A percentile compares a stretch with the other conserved stretches of the same genome.
Conservation (phyloP, 2,888 invertebrate species). For the Drosophila quasianomalipes region DNA sequence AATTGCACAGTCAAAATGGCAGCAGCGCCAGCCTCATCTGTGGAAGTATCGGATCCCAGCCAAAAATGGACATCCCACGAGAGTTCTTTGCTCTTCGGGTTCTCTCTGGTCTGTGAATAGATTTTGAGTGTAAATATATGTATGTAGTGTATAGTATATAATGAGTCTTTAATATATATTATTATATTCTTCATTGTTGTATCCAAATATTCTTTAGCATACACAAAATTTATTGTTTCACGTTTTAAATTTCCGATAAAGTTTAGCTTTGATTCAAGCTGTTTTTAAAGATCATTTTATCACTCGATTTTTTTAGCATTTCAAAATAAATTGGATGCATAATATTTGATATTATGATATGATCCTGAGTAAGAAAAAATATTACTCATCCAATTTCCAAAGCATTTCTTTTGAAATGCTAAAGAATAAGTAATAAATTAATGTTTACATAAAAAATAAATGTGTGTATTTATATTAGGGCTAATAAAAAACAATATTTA, state of each 20-base stretch:
- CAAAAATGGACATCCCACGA: constrained; percentile 95
- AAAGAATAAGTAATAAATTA: background rate
- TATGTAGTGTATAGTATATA: background rate
- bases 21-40: constrained; percentile 91
- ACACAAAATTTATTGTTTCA: accelerated
- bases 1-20: constrained; percentile 93
- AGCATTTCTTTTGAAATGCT: too few species aligned
- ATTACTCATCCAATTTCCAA: too few species aligned
- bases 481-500: background rate
- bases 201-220: background rate
- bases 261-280: background rate
- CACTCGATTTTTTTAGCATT: background rate
- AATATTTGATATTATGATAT: background rate
- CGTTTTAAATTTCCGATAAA: background rate
- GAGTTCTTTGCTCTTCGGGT: constrained; percentile 88
- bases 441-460: background rate
- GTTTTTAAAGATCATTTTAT: background rate
- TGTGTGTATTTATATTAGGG: background rate
- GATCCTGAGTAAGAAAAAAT: too few species aligned
- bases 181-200: background rate
- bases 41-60: constrained; percentile 92
- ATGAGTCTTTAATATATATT: background rate
- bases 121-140: background rate
- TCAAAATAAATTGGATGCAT: background rate
- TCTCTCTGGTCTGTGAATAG: constrained; percentile 88